Evolutionary conservation across 2,888 invertebrate genomes (phyloP), one percentile per base, ranked within the genome.

Genomic region (Aleiodes leptofemur): DNA sequence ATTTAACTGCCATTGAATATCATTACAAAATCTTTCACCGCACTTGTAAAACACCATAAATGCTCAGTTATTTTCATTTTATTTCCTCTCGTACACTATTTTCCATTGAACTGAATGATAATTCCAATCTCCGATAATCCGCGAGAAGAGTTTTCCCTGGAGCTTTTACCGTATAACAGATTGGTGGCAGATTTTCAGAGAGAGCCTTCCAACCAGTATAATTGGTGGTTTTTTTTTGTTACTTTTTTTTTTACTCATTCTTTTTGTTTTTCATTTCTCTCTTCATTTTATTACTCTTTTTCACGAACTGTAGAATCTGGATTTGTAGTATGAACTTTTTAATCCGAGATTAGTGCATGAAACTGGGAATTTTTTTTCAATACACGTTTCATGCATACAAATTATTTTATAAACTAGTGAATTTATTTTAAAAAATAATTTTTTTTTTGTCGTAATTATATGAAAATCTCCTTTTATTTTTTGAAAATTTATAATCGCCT

Each of bases 151-250:
- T 68, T 68, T 68, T 14, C 48, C 14, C 53, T 31, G 51, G 50
- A 68, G 51, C 68, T 68, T 68, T 68, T 68, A 43, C 68, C 31
- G 51, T 29, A 68, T 50, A 50, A 48, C 50, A 53, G 51, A 51
- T 68, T 76, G 68, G 73, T 34, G 76, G 76, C 43, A 69, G 53
- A 53, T 69, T 59, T 72, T 55, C 69, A 73, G 72, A 69, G 69
- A 69, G 64, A 64, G 61, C 38, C 59, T 29, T 69, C 53, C 31
- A 72, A 43, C 57, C 50, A 34, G 51, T 55, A 51, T 73, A 76
- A 69, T 74, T 74, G 74, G 74, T 34, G 23, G 23, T 43, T 23
- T 50, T 57, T 59, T 43, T 43, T 43, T 43, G 0, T 43, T 43
- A 11, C 43, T 43, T 8, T 43, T 43, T 43, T 8, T 64, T 50